Base-by-base conservation (phyloP, 1,140 invertebrate species). In the Scaptomyza pallida region DNA sequence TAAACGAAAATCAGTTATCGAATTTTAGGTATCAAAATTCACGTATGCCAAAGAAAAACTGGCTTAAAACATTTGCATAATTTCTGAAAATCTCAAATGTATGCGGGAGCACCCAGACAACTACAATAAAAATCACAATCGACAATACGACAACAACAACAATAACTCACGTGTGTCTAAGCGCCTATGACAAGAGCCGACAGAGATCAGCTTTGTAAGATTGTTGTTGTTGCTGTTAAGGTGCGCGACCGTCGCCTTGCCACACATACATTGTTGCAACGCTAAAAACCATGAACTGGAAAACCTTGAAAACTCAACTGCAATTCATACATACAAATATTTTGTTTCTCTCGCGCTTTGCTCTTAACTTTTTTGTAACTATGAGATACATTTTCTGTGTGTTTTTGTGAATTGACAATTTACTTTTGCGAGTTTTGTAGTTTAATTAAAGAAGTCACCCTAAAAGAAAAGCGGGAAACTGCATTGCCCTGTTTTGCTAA, bases 261-360 rank as follows among this genome's bases (percentile, higher is more conserved):
- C 61, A 62, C 26, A 37, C 43, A 65, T 17, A 45, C 16, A 35
- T 35, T 33, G 44, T n/a, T 16, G 41, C 65, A 37, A 59, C 56
- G 16, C 60, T 48, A 43, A 73, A 85, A 88, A 78, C 82, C 83
- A 82, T 88, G 82, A 88, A 88, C 82, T 88, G 83, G 82, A 88
- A 88, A 88, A 88, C 82, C 82, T 88, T 88, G 83, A 88, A 89
- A 89, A 78, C 71, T 82, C 71, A 63, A 88, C 78, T 70, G 72
- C 75, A 89, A 88, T 78, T 82, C 78, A 73, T 72, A 69, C 44
- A 41, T 44, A 6, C 23, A 26, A 26, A 21, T 2, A 26, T 26
- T 26, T 26, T 5, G 0, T 77, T 77, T 71, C 64, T 43, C 51
- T 48, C 48, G 37, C 43, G 30, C 10, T 47, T n/a, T 40, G 21